A percentile compares a stretch with the other conserved stretches of the same genome.
Evolutionary conservation across 1,140 invertebrate genomes (phyloP).

Genomic region (Aleiodes sp.): DNA sequence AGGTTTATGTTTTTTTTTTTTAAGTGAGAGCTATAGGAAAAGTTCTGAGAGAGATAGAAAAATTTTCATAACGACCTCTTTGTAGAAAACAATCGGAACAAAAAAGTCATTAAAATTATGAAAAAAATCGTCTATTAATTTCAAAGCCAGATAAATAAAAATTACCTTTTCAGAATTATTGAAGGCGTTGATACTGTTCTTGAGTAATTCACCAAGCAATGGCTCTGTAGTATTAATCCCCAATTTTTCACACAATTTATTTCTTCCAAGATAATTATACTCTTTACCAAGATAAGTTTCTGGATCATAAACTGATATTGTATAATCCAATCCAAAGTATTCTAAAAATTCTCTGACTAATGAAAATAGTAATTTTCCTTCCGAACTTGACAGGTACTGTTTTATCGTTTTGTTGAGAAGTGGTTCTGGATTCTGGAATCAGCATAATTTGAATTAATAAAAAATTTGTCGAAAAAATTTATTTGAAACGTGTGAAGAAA

Average conservation of each 20-base stretch:
- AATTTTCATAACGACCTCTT: neutral
- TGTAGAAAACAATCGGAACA: neutral
- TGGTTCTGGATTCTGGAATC: conserved; percentile 68
- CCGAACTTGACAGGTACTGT: conserved; percentile 70
- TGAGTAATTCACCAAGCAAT: conserved; percentile 61
- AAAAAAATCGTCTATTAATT: neutral
- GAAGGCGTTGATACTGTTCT: conserved; percentile 60
- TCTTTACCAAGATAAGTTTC: conserved; percentile 72
- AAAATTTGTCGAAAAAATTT: too few relatives aligned
- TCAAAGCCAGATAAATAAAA: neutral
- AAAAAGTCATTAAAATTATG: neutral
- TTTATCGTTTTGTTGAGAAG: conserved; percentile 73
- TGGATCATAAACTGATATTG: conserved; percentile 75
- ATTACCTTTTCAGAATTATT: conserved; percentile 56
- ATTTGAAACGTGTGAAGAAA: too few relatives aligned
- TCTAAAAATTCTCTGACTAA: conserved; percentile 78
- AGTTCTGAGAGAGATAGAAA: neutral
- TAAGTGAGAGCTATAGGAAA: neutral
- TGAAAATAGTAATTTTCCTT: conserved; percentile 73
- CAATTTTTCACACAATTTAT: conserved; percentile 68
- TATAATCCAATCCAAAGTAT: conserved; percentile 76
- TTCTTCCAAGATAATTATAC: conserved; percentile 67
- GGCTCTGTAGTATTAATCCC: conserved; percentile 63
- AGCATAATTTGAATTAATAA: neutral
- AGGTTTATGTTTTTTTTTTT: neutral